Evolutionary conservation across 2,888 invertebrate genomes (phyloP), one percentile per base, ranked within the genome.

Genomic region (Nezara viridula): DNA sequence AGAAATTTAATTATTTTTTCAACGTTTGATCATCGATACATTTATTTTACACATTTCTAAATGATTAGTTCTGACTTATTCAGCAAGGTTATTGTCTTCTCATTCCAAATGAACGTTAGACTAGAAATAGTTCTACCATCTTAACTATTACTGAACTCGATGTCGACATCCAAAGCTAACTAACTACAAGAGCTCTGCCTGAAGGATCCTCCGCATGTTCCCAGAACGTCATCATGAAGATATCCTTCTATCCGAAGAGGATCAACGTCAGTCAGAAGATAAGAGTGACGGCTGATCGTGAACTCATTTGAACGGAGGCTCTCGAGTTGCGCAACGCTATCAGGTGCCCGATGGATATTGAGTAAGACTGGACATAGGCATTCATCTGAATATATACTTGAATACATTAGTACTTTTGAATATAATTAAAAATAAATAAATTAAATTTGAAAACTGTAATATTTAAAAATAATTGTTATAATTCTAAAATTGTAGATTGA

Each of bases 131-230:
- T 3, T 55, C 24, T 55, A 55, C 52, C 60, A 60, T 60, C 27
- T 60, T 32, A 4, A 27, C 60, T 4, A 32, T 32, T 16, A 27
- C 27, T 27, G 27, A 60, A 16, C 27, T 16, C 60, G 60, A 73
- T 73, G 66, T 73, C 66, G 66, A 73, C 66, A 73, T 73, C 37
- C 32, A 21, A 37, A 37, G 37, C 66, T 73, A 73, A 73, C 66
- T 27, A 73, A 73, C 32, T 37, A 73, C 66, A 73, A 73, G 66
- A 32, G 32, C 66, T 66, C 4, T 2, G 6, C 0, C 60, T 60
- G 10, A 60, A 60, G 7, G 27, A 60, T 27, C 6, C 12, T 24
- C n/a, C 2, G n/a, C 5, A 24, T 60, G 27, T 60, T 27, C 27
- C 12, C 27, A 12, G 60, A 27, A 60, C 12, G 27, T 73, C 66